A percentile compares a stretch with the other conserved stretches of the same genome.
Conservation (phyloP, 2,888 invertebrate genomes). For the Dorcus hopei region DNA sequence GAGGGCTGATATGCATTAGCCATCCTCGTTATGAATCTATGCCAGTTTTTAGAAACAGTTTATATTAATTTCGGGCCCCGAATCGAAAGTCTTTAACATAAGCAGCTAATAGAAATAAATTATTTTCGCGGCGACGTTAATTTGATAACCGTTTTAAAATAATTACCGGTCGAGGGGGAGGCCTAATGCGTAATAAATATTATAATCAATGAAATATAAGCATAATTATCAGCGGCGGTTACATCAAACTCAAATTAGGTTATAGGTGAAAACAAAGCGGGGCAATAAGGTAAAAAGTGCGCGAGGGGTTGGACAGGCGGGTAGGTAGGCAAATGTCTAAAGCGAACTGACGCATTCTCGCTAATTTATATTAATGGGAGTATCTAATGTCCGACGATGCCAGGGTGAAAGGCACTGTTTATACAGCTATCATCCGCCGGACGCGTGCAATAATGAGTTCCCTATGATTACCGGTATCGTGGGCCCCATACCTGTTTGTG, state of each 20-base stretch:
- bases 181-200: neutral
- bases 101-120: too few species aligned
- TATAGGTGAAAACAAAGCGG: slow-evolving; percentile 35
- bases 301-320: slow-evolving; percentile 25
- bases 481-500: slow-evolving; percentile 11
- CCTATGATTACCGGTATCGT: slow-evolving; percentile 36
- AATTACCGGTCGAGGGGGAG: too few species aligned
- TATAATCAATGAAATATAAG: slow-evolving; percentile 12
- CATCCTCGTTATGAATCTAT: neutral
- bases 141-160: too few species aligned
- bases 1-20: neutral
- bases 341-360: slow-evolving; percentile 35
- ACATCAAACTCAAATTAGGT: slow-evolving; percentile 34
- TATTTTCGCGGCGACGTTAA: too few species aligned
- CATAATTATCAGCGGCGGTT: slow-evolving; percentile 12
- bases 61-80: too few species aligned
- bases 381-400: slow-evolving; percentile 42
- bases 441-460: slow-evolving; percentile 44
- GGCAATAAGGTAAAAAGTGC: slow-evolving; percentile 33
- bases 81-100: too few species aligned
- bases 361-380: slow-evolving; percentile 47
- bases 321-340: slow-evolving; percentile 27
- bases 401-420: slow-evolving; percentile 38
- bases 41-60: neutral
- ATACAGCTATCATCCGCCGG: slow-evolving; percentile 42